phyloP scores from a whole-genome alignment of 2,888 invertebrate genomes.

The Byasa hedistus region DNA sequence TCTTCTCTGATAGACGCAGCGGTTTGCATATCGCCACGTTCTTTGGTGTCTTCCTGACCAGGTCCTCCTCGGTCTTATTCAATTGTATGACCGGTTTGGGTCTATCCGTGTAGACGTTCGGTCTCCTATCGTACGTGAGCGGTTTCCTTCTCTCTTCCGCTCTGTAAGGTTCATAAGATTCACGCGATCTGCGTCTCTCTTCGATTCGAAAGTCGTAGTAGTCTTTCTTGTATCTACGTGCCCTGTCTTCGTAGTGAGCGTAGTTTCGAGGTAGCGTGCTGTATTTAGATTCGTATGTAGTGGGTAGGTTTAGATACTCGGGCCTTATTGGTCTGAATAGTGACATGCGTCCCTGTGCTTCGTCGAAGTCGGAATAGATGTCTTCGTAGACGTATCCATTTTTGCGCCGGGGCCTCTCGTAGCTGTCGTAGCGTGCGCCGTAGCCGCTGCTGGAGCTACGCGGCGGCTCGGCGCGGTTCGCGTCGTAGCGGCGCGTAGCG shows the following conservation, averaged over 20 bases:
- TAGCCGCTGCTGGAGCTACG: constrained; percentile 41
- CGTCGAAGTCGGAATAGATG: constrained; percentile 74
- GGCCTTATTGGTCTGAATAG: constrained; percentile 74
- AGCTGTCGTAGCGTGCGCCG: constrained; percentile 39
- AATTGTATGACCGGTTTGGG: constrained; percentile 37
- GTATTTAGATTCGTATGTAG: constrained; percentile 66
- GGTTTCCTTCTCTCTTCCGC: constrained; percentile 32
- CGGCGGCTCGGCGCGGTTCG: constrained; percentile 31
- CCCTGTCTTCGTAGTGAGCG: constrained; percentile 59
- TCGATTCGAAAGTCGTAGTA: constrained; percentile 74
- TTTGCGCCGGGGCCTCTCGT: constrained; percentile 61
- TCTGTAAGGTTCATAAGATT: constrained; percentile 56
- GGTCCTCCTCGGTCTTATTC: constrained; percentile 32
- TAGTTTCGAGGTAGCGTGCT: constrained; percentile 70
- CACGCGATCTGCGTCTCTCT: constrained; percentile 49
- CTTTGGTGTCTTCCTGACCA: constrained; percentile 43
- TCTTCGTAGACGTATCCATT: constrained; percentile 76
- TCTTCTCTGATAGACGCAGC: constrained; percentile 62
- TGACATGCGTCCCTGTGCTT: constrained; percentile 71
- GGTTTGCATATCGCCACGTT: constrained; percentile 73
- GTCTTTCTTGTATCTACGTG: constrained; percentile 63
- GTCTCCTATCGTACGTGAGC: constrained; percentile 21
- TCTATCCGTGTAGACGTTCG: constrained; percentile 31
- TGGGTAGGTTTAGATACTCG: constrained; percentile 70
- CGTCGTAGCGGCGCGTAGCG: constrained; percentile 30